Base-by-base conservation (phyloP, 2,797 vertebrate genomes). In the Crypturellus tataupa region DNA sequence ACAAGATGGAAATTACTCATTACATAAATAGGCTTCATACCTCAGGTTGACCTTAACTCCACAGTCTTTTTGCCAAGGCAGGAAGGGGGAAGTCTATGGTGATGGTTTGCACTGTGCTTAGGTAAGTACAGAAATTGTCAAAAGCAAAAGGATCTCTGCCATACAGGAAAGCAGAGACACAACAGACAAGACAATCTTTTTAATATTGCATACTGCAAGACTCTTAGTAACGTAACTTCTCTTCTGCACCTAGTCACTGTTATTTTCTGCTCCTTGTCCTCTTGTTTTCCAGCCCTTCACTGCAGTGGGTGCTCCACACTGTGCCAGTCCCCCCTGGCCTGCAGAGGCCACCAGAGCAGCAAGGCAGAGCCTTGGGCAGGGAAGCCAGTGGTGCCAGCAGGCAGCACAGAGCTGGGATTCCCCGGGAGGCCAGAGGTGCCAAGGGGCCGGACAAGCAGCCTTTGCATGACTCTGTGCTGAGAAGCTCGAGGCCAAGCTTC, bases 1-100 rank as follows among this genome's bases (percentile, higher is more conserved):
- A 86, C 75, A 91, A 94, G 87, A 85, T 89, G 86, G 87, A 97
- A 95, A 81, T 76, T 88, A 90, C 86, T 85, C 94, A 87, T 93
- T 88, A 94, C 70, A 72, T 71, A 94, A 96, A 81, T 39, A 87
- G 56, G 75, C 90, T 92, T 94, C 93, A 85, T 95, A 94, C 59
- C 31, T 56, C 53, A 56, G 29, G 12, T 35, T 91, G 88, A 96
- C 93, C 95, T 71, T 76, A 80, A 92, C 88, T 79, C n/a, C 91
- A 94, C 8, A 81, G 72, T 39, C 51, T 86, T 93, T 93, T 82
- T 90, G 91, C 86, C 93, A 93, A 90, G 86, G 91, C 83, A 56
- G 6, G n/a, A 42, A 31, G 4, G 84, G 1, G 24, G 80, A 85
- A 91, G 93, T 68, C 71, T 90, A 7, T 63, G 60, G 42, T 64